Conservation (phyloP, 2,888 invertebrate genomes). For the Heteromyza rotundicornis region DNA sequence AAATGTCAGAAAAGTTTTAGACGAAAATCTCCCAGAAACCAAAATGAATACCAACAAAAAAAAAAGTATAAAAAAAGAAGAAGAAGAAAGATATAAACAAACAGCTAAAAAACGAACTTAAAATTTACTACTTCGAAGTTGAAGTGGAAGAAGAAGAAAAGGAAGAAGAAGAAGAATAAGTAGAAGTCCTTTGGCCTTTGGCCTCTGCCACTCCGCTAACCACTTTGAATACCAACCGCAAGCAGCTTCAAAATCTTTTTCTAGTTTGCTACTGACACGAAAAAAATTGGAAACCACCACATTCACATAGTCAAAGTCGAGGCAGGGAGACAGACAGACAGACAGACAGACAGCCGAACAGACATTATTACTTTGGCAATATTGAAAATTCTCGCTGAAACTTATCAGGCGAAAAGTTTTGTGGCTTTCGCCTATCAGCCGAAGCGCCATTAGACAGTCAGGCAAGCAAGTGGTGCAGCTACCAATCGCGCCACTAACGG, state of each 20-base stretch:
- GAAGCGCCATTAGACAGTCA: neutral
- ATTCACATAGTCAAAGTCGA: neutral
- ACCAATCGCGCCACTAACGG: neutral
- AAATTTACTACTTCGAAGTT: neutral
- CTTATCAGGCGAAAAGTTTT: slow-evolving; percentile 7
- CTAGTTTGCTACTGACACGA: neutral
- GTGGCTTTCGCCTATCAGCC: neutral
- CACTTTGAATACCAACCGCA: neutral
- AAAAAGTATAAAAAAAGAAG: too few relatives aligned
- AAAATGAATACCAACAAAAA: too few relatives aligned
- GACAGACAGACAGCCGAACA: neutral
- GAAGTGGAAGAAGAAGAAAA: neutral
- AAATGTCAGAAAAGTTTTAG: neutral
- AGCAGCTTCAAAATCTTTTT: neutral
- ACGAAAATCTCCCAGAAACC: neutral
- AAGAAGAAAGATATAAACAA: neutral
- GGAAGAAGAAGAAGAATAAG: too few relatives aligned
- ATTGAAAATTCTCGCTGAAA: slow-evolving; percentile 4
- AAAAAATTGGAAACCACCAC: neutral
- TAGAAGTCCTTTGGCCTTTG: neutral
- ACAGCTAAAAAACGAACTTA: neutral
- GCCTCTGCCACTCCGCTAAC: neutral
- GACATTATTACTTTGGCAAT: slow-evolving; percentile 1
- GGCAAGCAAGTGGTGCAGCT: neutral
- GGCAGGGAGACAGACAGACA: slow-evolving; percentile 1